Percentiles rank a stretch among this genome's conserved stretches.
phyloP scores from a whole-genome alignment of 2,888 invertebrate species.

The Sycophila texana region DNA sequence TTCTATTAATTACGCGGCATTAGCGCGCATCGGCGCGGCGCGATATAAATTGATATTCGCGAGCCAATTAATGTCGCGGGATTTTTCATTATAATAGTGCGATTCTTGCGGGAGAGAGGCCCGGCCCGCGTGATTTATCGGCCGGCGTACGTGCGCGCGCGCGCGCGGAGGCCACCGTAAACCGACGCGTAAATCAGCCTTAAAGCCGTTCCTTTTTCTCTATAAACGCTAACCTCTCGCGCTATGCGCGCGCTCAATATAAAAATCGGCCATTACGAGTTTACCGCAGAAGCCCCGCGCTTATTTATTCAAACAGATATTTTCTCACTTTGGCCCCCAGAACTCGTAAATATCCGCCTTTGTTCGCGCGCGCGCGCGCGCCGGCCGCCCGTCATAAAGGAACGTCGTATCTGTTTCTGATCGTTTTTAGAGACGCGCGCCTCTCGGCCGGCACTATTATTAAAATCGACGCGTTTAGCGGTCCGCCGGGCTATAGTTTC shows the following conservation, averaged over 20 bases:
- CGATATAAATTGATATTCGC: slow-evolving; percentile 46
- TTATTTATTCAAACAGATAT: slow-evolving; percentile 43
- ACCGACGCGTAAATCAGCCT: slow-evolving; percentile 39
- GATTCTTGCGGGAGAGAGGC: neutral
- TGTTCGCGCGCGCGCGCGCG: neutral
- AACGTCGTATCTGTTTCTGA: slow-evolving; percentile 44
- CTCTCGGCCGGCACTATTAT: slow-evolving; percentile 6
- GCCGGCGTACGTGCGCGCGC: slow-evolving; percentile 1
- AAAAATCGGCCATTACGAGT: slow-evolving; percentile 25
- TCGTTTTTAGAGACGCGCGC: slow-evolving; percentile 38
- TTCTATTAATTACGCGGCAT: slow-evolving; percentile 41
- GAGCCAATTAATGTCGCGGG: slow-evolving; percentile 12
- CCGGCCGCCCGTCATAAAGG: slow-evolving; percentile 37
- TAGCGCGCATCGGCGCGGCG: neutral
- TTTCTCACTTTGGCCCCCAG: slow-evolving; percentile 38
- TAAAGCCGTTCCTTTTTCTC: slow-evolving; percentile 27
- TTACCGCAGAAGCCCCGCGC: neutral
- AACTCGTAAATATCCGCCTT: slow-evolving; percentile 43
- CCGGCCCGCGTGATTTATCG: slow-evolving; percentile 5
- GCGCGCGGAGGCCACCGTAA: slow-evolving; percentile 1
- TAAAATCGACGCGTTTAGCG: slow-evolving; percentile 14
- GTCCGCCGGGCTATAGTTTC: slow-evolving; percentile 3
- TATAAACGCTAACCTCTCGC: neutral
- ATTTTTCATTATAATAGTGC: slow-evolving; percentile 31
- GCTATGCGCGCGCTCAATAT: neutral